Evolutionary conservation across 2,797 vertebrate species (phyloP), one percentile per base, ranked within the genome.

Genomic region (Menidia menidia): DNA sequence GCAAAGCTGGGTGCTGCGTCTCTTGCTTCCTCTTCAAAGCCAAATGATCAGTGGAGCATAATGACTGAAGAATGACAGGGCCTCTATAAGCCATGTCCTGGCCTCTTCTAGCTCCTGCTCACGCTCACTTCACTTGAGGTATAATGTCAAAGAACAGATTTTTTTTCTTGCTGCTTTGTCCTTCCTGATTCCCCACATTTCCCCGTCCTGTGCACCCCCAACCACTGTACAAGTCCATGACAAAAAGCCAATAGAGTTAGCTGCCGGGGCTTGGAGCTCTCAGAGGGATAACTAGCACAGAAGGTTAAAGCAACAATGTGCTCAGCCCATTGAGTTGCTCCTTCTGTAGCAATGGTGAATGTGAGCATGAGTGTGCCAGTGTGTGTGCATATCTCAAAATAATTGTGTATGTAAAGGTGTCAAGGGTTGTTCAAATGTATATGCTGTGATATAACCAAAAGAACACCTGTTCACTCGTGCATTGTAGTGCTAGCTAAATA

Each of bases 221-320:
- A 75, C 80, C 85, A 88, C 85, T 88, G 88, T 87, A 91, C 76
- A 83, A 87, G 81, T 89, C 85, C 81, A 83, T 90, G 91, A 94
- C 89, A 91, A 90, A 94, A 93, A 93, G 90, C 88, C 89, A 92
- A 93, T 90, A 90, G 89, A 91, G 88, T 86, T 89, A 85, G 88
- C 90, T 92, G 90, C 90, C 87, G 89, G 86, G 89, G 84, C 89
- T 90, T 64, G 76, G 90, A 87, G 90, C 86, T 88, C 84, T 87
- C 87, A 92, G 91, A 93, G 91, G 92, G 90, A 93, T 94, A 92
- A 93, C 90, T 89, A 91, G 90, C 86, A 77, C 87, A 89, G 87
- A 83, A 93, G 93, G 93, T 94, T 94, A 94, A 93, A 89, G 91
- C 89, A 92, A 94, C 92, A 93, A 92, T 94, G 91, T 93, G 91